phyloP scores from a whole-genome alignment of 2,888 invertebrate species.

The Andrena chrysosceles region DNA sequence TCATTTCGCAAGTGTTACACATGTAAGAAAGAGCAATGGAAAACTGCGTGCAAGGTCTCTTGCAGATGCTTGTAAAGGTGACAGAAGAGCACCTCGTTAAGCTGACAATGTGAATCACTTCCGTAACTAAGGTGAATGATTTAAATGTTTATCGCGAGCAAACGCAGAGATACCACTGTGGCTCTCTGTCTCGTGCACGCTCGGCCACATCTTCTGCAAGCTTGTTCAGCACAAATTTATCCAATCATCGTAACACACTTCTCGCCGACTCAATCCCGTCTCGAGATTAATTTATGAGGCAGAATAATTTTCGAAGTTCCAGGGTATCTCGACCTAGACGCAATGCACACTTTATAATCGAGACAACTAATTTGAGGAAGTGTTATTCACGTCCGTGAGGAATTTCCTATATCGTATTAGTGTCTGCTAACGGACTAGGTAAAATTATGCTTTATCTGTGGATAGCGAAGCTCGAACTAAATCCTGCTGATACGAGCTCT shows the following conservation, averaged over 20 bases:
- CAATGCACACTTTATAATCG: not conserved
- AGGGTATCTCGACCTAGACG: not conserved
- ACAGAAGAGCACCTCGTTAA: not conserved
- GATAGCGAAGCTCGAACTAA: too few relatives aligned
- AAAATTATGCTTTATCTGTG: not conserved
- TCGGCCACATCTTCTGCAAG: not conserved
- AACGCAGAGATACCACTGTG: not conserved
- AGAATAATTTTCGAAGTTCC: not conserved
- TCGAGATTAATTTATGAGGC: conserved; percentile 19
- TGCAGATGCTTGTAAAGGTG: not conserved
- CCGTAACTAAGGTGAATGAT: not conserved
- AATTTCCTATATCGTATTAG: not conserved
- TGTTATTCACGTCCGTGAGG: not conserved
- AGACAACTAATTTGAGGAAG: not conserved
- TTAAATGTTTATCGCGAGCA: conserved; percentile 3
- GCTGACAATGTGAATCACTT: not conserved
- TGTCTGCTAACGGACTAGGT: too few relatives aligned
- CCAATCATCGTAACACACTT: conserved; percentile 23
- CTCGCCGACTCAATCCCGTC: not conserved
- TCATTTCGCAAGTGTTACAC: not conserved
- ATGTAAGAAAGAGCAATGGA: not conserved
- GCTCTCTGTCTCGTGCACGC: not conserved
- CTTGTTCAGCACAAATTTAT: conserved; percentile 32
- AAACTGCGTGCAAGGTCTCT: not conserved
- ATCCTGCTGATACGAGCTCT: too few relatives aligned